phyloP scores from a whole-genome alignment of 2,888 invertebrate genomes.

The Adela reaumurella region DNA sequence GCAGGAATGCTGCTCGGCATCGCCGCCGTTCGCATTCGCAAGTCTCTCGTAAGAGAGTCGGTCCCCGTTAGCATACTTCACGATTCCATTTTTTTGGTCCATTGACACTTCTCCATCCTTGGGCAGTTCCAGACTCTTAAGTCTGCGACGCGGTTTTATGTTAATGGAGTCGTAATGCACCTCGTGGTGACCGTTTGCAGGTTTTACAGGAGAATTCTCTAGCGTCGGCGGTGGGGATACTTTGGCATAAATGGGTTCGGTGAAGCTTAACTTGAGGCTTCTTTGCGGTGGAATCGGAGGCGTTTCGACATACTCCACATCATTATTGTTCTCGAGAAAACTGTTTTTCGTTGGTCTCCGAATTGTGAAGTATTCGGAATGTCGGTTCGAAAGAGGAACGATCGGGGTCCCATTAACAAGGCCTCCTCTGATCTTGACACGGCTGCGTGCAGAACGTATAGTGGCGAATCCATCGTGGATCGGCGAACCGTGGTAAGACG shows the following conservation, averaged over 20 bases:
- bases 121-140: conserved; percentile 40
- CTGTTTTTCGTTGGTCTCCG: conserved; percentile 40
- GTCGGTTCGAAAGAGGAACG: conserved; percentile 44
- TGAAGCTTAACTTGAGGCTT: conserved; percentile 37
- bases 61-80: conserved; percentile 39
- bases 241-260: conserved; percentile 50
- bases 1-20: conserved; percentile 42
- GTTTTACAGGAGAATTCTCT: conserved; percentile 37
- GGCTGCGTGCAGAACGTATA: conserved; percentile 63
- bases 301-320: conserved; percentile 35
- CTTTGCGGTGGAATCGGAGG: conserved; percentile 19
- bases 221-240: conserved; percentile 37
- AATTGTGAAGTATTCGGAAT: conserved; percentile 50
- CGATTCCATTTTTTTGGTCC: conserved; percentile 32
- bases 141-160: conserved; percentile 43
- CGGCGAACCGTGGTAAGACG: conserved; percentile 51
- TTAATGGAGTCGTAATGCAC: conserved; percentile 48
- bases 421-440: conserved; percentile 47
- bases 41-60: conserved; percentile 33
- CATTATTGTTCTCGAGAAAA: conserved; percentile 38
- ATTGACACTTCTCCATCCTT: conserved; percentile 27
- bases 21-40: conserved; percentile 34
- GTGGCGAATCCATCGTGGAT: conserved; percentile 87
- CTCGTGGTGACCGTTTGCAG: conserved; percentile 30
- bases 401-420: conserved; percentile 40